Evolutionary conservation across 2,888 invertebrate species (phyloP).

Genomic region (Stenurella melanura): DNA sequence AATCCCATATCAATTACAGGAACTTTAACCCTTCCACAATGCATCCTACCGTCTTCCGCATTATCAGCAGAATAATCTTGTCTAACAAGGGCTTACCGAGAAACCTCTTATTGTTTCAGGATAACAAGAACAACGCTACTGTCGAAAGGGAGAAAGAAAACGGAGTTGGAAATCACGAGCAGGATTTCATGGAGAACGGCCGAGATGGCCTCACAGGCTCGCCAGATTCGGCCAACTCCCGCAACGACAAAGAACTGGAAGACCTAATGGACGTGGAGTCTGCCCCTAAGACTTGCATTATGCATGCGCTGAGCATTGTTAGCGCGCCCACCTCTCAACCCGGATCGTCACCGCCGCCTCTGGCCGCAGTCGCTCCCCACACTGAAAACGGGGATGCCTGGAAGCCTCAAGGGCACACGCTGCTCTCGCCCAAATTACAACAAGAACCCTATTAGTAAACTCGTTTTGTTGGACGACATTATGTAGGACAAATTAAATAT

Average conservation of each 20-base stretch:
- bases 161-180: slow-evolving; percentile 70
- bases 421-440: slow-evolving; percentile 68
- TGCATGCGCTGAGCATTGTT: slow-evolving; percentile 76
- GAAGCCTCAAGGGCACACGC: slow-evolving; percentile 70
- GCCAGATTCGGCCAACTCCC: slow-evolving; percentile 75
- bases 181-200: slow-evolving; percentile 74
- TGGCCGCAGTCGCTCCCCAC: slow-evolving; percentile 70
- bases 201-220: slow-evolving; percentile 73
- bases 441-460: slow-evolving; percentile 68
- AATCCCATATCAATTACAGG: slow-evolving; percentile 4
- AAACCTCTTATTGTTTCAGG: slow-evolving; percentile 63
- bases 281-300: slow-evolving; percentile 74
- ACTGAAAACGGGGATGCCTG: slow-evolving; percentile 68
- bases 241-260: slow-evolving; percentile 76
- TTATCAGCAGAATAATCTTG: slow-evolving; percentile 5
- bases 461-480: slow-evolving; percentile 47
- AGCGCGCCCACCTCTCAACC: slow-evolving; percentile 71
- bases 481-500: slow-evolving; percentile 56
- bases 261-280: slow-evolving; percentile 75
- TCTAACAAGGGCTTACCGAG: not conserved
- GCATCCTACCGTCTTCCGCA: not conserved
- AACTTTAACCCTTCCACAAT: slow-evolving; percentile 1
- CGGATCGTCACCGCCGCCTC: slow-evolving; percentile 69
- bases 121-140: slow-evolving; percentile 63
- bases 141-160: slow-evolving; percentile 67